A percentile compares a stretch with the other conserved stretches of the same genome.
These are phyloP conservation scores for Amaurobius ferox DNA, from an alignment of 2,888 invertebrate genomes.

Conservation along the genomic window DNA sequence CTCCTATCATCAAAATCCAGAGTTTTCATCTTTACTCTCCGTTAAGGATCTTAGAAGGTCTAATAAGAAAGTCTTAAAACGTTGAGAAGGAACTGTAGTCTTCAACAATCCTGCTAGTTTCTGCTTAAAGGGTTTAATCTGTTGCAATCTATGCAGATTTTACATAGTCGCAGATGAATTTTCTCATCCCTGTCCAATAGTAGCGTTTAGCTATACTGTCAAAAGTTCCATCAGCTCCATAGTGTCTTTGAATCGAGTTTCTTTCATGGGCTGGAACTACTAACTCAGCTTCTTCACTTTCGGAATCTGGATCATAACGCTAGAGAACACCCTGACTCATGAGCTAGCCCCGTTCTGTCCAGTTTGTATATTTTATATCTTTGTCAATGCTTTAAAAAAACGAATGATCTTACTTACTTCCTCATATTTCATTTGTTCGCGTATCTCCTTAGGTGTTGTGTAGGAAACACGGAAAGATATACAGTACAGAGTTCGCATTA, in stretches of 20 bases:
- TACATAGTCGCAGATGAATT: neutral
- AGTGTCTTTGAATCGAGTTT: slow-evolving; percentile 10
- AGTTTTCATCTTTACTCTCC: neutral
- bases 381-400: slow-evolving; percentile 10
- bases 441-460: no score
- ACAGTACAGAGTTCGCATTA: no score
- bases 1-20: slow-evolving; percentile 1
- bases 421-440: slow-evolving; percentile 11
- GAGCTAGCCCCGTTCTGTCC: slow-evolving; percentile 5
- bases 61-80: no score
- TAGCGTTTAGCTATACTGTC: no score
- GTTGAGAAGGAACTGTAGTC: neutral
- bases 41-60: no score
- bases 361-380: slow-evolving; percentile 9
- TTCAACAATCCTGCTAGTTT: slow-evolving; percentile 18
- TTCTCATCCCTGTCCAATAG: no score
- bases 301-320: neutral
- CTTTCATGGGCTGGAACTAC: no score
- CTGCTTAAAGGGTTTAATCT: slow-evolving; percentile 14
- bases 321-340: no score
- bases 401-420: slow-evolving; percentile 20
- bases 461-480: neutral
- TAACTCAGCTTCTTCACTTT: slow-evolving; percentile 26
- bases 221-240: slow-evolving; percentile 50
- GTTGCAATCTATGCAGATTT: neutral